phyloP scores from a whole-genome alignment of 2,888 invertebrate species.

The Tetanocera ferruginea region DNA sequence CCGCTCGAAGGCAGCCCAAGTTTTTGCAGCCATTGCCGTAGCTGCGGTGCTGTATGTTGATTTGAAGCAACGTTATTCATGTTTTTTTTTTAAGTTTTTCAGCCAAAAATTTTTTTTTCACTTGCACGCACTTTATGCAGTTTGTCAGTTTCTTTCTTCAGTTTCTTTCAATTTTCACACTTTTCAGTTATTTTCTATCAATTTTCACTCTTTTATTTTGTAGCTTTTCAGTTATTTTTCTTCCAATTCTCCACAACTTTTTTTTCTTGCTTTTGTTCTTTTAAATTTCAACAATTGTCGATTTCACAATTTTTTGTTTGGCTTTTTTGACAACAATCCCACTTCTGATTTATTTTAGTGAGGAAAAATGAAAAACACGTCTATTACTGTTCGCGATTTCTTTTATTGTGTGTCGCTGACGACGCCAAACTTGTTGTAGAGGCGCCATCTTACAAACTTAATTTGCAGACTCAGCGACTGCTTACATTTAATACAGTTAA shows the following conservation, averaged over 20 bases:
- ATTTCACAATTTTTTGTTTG: not conserved
- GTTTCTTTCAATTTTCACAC: too few species aligned
- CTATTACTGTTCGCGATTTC: not conserved
- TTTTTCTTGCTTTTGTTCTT: not conserved
- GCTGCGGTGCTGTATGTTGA: not conserved
- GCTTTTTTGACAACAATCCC: not conserved
- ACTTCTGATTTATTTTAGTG: not conserved
- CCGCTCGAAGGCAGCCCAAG: not conserved
- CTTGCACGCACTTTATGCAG: too few species aligned
- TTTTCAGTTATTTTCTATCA: constrained; percentile 3
- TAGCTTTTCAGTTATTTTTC: too few species aligned
- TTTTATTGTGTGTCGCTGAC: not conserved
- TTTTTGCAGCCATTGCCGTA: not conserved
- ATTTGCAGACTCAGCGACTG: too few species aligned
- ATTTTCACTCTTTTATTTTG: too few species aligned
- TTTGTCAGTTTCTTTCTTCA: too few species aligned
- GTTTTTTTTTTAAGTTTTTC: too few species aligned
- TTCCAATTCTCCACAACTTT: too few species aligned
- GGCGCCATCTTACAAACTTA: too few species aligned
- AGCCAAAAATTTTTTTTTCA: too few species aligned
- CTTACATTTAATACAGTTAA: not conserved
- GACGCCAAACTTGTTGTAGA: too few species aligned
- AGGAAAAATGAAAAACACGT: not conserved
- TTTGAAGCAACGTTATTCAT: not conserved
- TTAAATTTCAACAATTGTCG: not conserved